A percentile compares a stretch with the other conserved stretches of the same genome.
These are phyloP conservation scores for Pseudomyrmex dendroicus DNA, from an alignment of 1,140 invertebrate species.

Conservation along the genomic window DNA sequence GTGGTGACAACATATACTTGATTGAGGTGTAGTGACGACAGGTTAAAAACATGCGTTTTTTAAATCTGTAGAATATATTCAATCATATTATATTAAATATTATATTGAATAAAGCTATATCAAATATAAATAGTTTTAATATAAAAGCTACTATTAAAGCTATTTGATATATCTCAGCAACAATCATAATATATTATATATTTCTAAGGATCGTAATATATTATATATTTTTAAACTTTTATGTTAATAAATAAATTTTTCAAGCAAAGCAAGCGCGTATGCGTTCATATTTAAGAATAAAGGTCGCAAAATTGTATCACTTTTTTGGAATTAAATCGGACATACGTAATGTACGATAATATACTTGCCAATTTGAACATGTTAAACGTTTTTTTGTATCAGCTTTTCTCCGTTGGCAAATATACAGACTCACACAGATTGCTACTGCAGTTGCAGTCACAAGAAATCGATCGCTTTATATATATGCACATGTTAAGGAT, in stretches of 20 bases:
- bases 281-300: not conserved
- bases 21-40: too few species aligned
- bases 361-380: constrained; percentile 76
- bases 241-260: too few species aligned
- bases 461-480: constrained; percentile 70
- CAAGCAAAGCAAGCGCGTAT: too few species aligned
- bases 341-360: not conserved
- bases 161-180: not conserved
- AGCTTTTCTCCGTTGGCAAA: constrained; percentile 67
- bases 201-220: not conserved
- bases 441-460: constrained; percentile 57
- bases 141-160: not conserved
- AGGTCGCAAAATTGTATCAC: not conserved
- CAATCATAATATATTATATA: too few species aligned
- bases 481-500: constrained; percentile 49
- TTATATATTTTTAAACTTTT: too few species aligned
- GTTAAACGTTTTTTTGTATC: constrained; percentile 72
- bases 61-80: too few species aligned
- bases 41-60: too few species aligned
- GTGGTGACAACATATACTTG: too few species aligned
- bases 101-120: too few species aligned
- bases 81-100: too few species aligned
- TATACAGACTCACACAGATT: constrained; percentile 55
- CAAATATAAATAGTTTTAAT: too few species aligned
- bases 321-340: not conserved